Conservation (phyloP, 2,888 invertebrate genomes). For the Caenorhabditis panamensis region DNA sequence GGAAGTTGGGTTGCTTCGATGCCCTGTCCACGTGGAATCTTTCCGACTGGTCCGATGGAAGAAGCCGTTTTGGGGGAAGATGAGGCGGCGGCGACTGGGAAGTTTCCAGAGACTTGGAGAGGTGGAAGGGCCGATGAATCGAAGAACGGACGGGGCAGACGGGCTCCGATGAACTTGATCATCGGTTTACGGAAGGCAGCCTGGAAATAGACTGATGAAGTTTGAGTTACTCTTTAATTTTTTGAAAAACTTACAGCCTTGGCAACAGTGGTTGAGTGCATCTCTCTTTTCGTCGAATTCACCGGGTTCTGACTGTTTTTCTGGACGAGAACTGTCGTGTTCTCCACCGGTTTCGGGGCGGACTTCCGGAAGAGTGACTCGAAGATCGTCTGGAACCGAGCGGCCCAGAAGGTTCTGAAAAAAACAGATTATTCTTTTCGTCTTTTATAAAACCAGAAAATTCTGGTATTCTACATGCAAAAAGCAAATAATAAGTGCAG, state of each 20-base stretch:
- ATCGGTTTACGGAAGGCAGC: slow-evolving; percentile 72
- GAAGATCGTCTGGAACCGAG: slow-evolving; percentile 52
- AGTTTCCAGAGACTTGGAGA: slow-evolving; percentile 57
- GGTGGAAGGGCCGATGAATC: slow-evolving; percentile 59
- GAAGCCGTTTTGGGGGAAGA: slow-evolving; percentile 51
- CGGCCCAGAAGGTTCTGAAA: slow-evolving; percentile 52
- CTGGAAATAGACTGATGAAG: slow-evolving; percentile 23
- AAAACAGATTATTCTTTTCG: background rate
- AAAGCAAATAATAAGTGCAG: slow-evolving; percentile 35
- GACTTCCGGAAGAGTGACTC: slow-evolving; percentile 44
- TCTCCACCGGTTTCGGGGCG: slow-evolving; percentile 15
- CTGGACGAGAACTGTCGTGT: slow-evolving; percentile 3
- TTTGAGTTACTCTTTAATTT: background rate
- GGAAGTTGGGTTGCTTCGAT: slow-evolving; percentile 71
- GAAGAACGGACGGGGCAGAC: slow-evolving; percentile 77
- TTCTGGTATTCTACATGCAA: slow-evolving; percentile 30
- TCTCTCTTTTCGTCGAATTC: slow-evolving; percentile 41
- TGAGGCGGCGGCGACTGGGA: slow-evolving; percentile 11
- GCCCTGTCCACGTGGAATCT: slow-evolving; percentile 72
- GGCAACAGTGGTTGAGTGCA: slow-evolving; percentile 52
- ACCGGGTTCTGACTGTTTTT: slow-evolving; percentile 4
- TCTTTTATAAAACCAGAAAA: background rate
- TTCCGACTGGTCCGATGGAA: slow-evolving; percentile 75
- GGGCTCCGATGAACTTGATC: slow-evolving; percentile 80
- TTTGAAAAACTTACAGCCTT: slow-evolving; percentile 43